These are phyloP conservation scores for Priocnemis perturbator DNA, from an alignment of 2,888 invertebrate species.

Conservation along the genomic window DNA sequence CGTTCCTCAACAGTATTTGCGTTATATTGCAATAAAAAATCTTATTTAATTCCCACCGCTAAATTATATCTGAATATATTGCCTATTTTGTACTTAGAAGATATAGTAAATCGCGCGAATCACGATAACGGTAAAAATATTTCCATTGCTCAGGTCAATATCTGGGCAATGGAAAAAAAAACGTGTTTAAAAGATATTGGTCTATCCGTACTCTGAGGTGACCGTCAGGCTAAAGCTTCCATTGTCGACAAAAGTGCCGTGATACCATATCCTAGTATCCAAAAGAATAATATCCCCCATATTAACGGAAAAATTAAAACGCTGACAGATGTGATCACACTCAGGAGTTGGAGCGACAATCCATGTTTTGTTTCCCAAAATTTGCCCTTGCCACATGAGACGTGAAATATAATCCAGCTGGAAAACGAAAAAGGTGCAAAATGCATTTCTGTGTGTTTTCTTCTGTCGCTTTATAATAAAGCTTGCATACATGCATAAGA, in stretches of 20 bases:
- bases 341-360: conserved; percentile 89
- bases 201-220: conserved; percentile 92
- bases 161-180: conserved; percentile 20
- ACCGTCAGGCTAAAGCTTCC: conserved; percentile 91
- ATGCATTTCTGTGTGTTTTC: background rate
- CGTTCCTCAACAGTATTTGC: conserved; percentile 27
- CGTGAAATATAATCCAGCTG: conserved; percentile 94
- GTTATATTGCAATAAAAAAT: conserved; percentile 16
- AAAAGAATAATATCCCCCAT: conserved; percentile 93
- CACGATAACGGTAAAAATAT: conserved; percentile 17
- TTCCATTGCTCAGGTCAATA: conserved; percentile 22
- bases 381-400: conserved; percentile 95
- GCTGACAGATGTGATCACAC: conserved; percentile 86
- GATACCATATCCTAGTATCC: conserved; percentile 95
- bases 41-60: background rate
- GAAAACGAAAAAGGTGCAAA: conserved; percentile 46
- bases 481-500: conserved; percentile 87
- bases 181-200: background rate
- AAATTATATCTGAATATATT: background rate
- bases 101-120: background rate
- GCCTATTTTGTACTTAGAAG: too few species aligned
- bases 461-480: conserved; percentile 6
- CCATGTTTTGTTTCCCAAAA: conserved; percentile 92
- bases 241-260: conserved; percentile 88
- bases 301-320: conserved; percentile 86